Base-by-base conservation (phyloP, 2,888 invertebrate genomes). In the Prosopocoilus inquinatus region DNA sequence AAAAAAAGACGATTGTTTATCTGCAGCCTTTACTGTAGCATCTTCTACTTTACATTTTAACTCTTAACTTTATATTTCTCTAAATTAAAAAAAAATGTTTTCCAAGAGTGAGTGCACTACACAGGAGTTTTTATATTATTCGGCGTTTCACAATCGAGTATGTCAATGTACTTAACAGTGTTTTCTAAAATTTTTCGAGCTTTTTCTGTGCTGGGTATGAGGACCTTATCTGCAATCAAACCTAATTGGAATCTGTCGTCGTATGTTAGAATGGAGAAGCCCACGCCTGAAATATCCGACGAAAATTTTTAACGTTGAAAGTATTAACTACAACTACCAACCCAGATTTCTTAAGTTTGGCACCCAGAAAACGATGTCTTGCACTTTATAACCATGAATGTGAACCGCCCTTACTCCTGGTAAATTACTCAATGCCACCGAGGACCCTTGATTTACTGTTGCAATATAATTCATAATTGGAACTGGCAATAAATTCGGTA, bases 291-390 rank as follows among this genome's bases (percentile, higher is more conserved):
- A 41, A 15, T 28, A 28, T 28, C 5, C 20, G 20, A 28, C 20
- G 20, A 2, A 28, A 3, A 28, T 28, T 28, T 2, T 7, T 28
- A 28, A 28, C 4, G 7, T 28, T 28, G 20, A 28, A 28, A 28
- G 20, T n/a, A n/a, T n/a, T 28, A 28, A 28, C 20, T 28, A 7
- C 20, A 28, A 28, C 5, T 28, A 28, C 20, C 13, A 9, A 53
- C 56, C 56, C 34, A 48, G 28, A 12, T 44, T 45, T 45, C 13
- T 15, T 3, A 57, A 45, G 15, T 51, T 44, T 5, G 56, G 56
- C 11, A 48, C 34, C 52, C 52, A 57, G 43, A 52, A 57, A 8
- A 57, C 16, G 15, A 53, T 38, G 41, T 57, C 49, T 38, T 45
- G 36, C 20, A 57, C 36, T 12, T 32, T 15, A 2, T 52, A 12